Base-by-base conservation (phyloP, 2,888 invertebrate species). In the Limnephilus marmoratus region DNA sequence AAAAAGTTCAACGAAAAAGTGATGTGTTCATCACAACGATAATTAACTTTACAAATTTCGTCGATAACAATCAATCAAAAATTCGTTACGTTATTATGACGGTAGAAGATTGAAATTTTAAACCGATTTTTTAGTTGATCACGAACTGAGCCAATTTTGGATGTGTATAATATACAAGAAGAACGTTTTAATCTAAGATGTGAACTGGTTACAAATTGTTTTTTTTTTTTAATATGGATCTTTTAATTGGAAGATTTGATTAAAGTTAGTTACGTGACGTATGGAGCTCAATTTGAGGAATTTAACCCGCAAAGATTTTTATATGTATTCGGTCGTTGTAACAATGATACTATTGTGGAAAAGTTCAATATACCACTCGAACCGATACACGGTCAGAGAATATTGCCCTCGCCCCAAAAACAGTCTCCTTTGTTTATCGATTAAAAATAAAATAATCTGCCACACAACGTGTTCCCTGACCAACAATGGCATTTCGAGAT, bases 371-470 rank as follows among this genome's bases (percentile, higher is more conserved):
- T 91, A 82, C 37, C 81, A 53, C 85, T 37, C 83, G 37, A 49
- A 86, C 88, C 37, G 80, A 89, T 41, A 89, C 81, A 89, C 89
- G 91, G 82, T 82, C 88, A 29, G 37, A 88, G 85, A 88, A 82
- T 91, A 87, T 88, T 88, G 91, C 91, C 80, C 87, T 91, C 88
- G 91, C 49, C 87, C 91, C 91, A 49, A 90, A 92, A 92, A 92
- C 82, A 80, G 45, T 89, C 41, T 80, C 82, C 90, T 90, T 90
- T 90, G 87, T 92, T 86, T 81, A 81, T 37, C 86, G 81, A 90
- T 92, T 90, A 92, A 92, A 92, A 92, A 87, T 90, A 87, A 90
- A 80, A 81, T 81, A 80, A 81, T 89, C 81, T 81, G 80, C 88
- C 34, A 45, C 80, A 87, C 90, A 85, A 86, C 83, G 41, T 87